Evolutionary conservation across 2,113 vertebrate species (phyloP).

Genomic region (Halcyon malimbica): DNA sequence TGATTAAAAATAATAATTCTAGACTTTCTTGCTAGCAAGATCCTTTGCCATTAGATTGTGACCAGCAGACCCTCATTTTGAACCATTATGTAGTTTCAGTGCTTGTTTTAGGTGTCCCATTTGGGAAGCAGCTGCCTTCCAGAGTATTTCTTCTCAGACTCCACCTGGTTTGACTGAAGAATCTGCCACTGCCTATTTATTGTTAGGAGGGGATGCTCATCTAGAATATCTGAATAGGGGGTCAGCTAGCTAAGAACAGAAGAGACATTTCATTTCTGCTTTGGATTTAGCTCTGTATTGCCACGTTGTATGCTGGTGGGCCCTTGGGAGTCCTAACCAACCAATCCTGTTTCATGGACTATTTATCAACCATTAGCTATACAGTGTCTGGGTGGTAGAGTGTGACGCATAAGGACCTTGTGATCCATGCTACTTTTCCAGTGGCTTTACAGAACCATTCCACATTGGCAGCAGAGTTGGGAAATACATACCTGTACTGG

Average conservation of each 20-base stretch:
- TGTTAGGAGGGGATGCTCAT: neutral
- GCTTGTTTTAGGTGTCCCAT: neutral
- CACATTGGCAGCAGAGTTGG: neutral
- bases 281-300: neutral
- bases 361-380: neutral
- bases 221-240: neutral
- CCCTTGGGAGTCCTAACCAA: neutral
- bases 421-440: neutral
- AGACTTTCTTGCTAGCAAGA: neutral
- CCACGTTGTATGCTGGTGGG: neutral
- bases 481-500: constrained; percentile 80
- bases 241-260: neutral
- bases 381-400: neutral
- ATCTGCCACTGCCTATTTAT: neutral
- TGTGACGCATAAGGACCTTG: neutral
- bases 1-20: neutral
- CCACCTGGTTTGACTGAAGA: neutral
- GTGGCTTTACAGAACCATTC: neutral
- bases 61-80: neutral
- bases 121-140: neutral
- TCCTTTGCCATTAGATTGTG: neutral
- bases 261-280: neutral
- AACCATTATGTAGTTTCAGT: neutral
- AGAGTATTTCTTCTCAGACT: neutral
- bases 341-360: neutral